phyloP scores from a whole-genome alignment of 2,888 invertebrate species.

The Antheraea yamamai region DNA sequence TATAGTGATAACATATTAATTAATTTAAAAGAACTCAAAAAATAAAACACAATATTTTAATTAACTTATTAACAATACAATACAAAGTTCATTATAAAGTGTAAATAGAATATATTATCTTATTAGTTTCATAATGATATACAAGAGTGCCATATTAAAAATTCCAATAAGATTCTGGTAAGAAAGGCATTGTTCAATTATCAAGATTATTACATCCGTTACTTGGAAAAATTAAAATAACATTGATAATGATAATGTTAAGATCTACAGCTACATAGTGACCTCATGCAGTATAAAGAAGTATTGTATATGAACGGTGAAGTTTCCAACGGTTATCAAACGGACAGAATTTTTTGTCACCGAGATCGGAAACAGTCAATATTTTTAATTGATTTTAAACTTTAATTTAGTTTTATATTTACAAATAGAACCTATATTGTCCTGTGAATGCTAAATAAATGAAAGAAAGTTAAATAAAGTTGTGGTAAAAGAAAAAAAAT shows the following conservation, averaged over 20 bases:
- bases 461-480: constrained; percentile 8
- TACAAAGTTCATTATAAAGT: background rate
- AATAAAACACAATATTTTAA: background rate
- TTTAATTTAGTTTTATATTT: background rate
- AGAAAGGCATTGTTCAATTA: constrained; percentile 31
- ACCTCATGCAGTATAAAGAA: constrained; percentile 35
- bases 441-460: background rate
- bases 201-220: constrained; percentile 26
- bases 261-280: constrained; percentile 42
- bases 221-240: constrained; percentile 24
- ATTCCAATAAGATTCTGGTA: constrained; percentile 44
- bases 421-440: background rate
- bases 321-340: background rate
- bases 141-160: background rate
- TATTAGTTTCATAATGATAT: background rate
- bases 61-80: background rate
- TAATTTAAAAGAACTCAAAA: background rate
- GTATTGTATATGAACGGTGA: constrained; percentile 28
- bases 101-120: background rate
- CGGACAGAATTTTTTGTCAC: background rate
- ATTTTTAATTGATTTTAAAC: background rate
- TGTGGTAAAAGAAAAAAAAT: background rate
- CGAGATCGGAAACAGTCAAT: background rate
- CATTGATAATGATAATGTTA: constrained; percentile 42
- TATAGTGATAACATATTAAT: background rate